Evolutionary conservation across 2,113 vertebrate genomes (phyloP), one percentile per base, ranked within the genome.

Genomic region (Hypomesus transpacificus): DNA sequence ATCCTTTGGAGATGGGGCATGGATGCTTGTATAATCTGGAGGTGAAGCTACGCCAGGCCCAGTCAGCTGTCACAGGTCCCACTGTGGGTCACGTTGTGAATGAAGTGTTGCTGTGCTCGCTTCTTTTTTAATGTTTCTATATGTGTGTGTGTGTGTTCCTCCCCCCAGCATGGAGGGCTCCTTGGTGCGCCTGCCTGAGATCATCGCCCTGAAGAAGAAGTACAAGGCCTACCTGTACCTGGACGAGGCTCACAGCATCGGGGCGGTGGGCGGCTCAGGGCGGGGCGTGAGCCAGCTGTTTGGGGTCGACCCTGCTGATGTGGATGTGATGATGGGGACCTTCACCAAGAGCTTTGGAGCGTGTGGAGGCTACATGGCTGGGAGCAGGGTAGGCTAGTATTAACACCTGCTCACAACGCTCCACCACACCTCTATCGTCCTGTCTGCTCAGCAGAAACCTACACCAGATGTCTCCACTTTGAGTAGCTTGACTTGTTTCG

Each of bases 331-430:
- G 83, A 98, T 98, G 96, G 96, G 96, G 64, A 98, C 96, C 0
- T 98, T 98, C 89, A 97, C 95, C 67, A 98, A 98, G 92, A 96
- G 94, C 81, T 98, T 98, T 68, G 95, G 94, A 0, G 92, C 94
- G 3, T 85, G 91, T 0, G 96, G 96, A 82, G 96, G 96, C 70
- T 98, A 97, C 77, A 93, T 98, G 82, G 96, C 94, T 69, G 96
- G 96, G 74, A 96, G 82, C 76, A 96, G 95, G 95, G 96, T 68
- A 24, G 52, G 16, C 18, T 7, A 18, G 2, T 3, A 2, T 26
- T 21, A 9, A 20, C 18, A 21, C 21, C n/a, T 59, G n/a, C n/a
- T 56, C 9, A 53, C 13, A 53, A 4, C 1, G 14, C 56, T 34
- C 31, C 31, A 4, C 31, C 31, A 6, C 31, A 26, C 24, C 24